phyloP scores from a whole-genome alignment of 2,113 vertebrate genomes.

The Scalopus aquaticus region DNA sequence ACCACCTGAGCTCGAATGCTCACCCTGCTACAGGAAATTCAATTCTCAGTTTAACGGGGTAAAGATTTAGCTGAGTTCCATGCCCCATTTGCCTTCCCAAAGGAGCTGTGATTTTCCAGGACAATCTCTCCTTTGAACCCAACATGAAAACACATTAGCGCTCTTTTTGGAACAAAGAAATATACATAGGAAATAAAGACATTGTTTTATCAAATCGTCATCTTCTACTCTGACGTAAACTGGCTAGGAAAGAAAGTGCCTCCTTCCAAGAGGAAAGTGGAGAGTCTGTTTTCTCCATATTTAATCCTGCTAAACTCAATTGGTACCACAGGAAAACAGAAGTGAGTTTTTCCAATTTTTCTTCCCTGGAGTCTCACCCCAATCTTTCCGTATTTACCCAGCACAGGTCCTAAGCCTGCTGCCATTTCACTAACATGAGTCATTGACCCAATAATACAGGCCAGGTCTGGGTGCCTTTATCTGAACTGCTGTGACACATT shows the following conservation, averaged over 20 bases:
- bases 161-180: conserved; percentile 77
- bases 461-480: not conserved
- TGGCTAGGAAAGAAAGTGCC: conserved; percentile 52
- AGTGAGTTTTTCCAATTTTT: not conserved
- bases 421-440: not conserved
- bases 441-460: not conserved
- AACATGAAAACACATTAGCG: conserved; percentile 71
- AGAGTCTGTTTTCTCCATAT: conserved; percentile 53
- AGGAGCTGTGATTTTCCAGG: conserved; percentile 50
- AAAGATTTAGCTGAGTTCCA: not conserved
- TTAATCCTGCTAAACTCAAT: not conserved
- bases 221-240: conserved; percentile 68
- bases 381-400: not conserved
- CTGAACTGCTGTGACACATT: not conserved
- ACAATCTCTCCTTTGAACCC: conserved; percentile 69
- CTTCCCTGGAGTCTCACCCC: not conserved
- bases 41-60: not conserved
- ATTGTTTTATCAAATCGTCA: conserved; percentile 75
- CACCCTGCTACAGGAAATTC: conserved; percentile 22
- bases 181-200: conserved; percentile 80
- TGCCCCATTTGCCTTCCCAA: conserved; percentile 58
- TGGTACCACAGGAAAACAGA: not conserved
- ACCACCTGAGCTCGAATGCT: conserved; percentile 53
- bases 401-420: not conserved
- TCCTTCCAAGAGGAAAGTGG: conserved; percentile 68